Conservation (phyloP, 2,888 invertebrate species). For the Pedicia rivosa region DNA sequence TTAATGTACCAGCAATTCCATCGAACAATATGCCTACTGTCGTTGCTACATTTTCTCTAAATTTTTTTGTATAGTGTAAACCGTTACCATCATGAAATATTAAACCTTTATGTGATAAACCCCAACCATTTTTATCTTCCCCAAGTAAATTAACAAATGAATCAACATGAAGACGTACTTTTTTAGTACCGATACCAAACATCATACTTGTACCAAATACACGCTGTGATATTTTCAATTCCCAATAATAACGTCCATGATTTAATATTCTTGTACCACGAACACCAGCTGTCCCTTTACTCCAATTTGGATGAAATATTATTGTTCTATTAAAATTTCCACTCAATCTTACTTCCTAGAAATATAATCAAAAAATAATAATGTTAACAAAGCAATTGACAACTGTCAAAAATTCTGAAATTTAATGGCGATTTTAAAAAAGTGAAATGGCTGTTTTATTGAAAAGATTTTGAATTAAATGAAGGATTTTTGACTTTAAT, state of each 20-base stretch:
- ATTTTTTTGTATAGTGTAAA: constrained; percentile 46
- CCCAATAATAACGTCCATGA: constrained; percentile 48
- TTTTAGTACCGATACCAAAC: constrained; percentile 49
- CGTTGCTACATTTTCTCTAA: constrained; percentile 50
- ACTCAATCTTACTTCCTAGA: constrained; percentile 40
- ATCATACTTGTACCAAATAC: constrained; percentile 60
- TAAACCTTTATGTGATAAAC: constrained; percentile 53
- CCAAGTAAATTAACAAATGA: constrained; percentile 54
- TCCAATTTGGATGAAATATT: constrained; percentile 61
- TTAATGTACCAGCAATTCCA: constrained; percentile 48
- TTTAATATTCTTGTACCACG: constrained; percentile 48
- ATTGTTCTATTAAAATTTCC: constrained; percentile 39
- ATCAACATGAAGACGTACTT: constrained; percentile 43
- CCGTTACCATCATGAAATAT: constrained; percentile 50
- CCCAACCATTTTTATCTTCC: constrained; percentile 55
- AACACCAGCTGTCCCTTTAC: constrained; percentile 55
- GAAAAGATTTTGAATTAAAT: too few relatives aligned
- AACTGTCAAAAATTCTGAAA: too few relatives aligned
- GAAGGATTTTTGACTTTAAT: too few relatives aligned
- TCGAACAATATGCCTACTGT: constrained; percentile 52
- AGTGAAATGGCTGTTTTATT: too few relatives aligned
- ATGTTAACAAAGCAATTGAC: too few relatives aligned
- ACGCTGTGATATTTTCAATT: constrained; percentile 42
- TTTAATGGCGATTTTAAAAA: too few relatives aligned
- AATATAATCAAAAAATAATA: too few relatives aligned